A percentile compares a stretch with the other conserved stretches of the same genome.
Conservation (phyloP, 2,797 vertebrate species). For the Rhynchotus rufescens region DNA sequence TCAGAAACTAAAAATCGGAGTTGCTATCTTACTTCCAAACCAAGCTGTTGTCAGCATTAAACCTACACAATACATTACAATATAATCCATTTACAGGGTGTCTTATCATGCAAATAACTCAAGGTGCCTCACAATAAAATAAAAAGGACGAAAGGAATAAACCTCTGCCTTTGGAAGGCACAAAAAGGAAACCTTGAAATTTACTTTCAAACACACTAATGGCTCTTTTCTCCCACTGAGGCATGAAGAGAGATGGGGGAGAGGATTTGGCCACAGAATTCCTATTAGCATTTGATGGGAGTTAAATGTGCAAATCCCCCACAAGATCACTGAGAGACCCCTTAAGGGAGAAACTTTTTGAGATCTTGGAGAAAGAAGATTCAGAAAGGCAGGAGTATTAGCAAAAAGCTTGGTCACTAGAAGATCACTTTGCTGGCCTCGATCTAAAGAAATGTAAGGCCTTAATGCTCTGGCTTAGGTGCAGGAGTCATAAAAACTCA, state of each 20-base stretch:
- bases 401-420: not conserved
- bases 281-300: slow-evolving; percentile 50
- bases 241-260: slow-evolving; percentile 13
- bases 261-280: slow-evolving; percentile 59
- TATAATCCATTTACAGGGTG: slow-evolving; percentile 67
- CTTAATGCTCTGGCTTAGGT: not conserved
- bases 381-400: not conserved
- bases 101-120: slow-evolving; percentile 68
- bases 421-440: not conserved
- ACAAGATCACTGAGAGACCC: not conserved
- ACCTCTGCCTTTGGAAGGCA: slow-evolving; percentile 17
- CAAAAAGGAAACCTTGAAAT: slow-evolving; percentile 66
- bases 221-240: slow-evolving; percentile 63
- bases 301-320: slow-evolving; percentile 40
- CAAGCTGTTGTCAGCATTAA: slow-evolving; percentile 66
- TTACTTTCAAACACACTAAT: slow-evolving; percentile 66
- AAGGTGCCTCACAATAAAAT: slow-evolving; percentile 73
- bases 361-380: not conserved
- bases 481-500: not conserved
- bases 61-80: slow-evolving; percentile 58
- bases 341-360: not conserved
- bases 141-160: slow-evolving; percentile 59
- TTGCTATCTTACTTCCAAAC: slow-evolving; percentile 65
- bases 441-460: not conserved
- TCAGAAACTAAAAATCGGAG: slow-evolving; percentile 55